Evolutionary conservation across 2,888 invertebrate species (phyloP).

Genomic region (Nysson spinosus): DNA sequence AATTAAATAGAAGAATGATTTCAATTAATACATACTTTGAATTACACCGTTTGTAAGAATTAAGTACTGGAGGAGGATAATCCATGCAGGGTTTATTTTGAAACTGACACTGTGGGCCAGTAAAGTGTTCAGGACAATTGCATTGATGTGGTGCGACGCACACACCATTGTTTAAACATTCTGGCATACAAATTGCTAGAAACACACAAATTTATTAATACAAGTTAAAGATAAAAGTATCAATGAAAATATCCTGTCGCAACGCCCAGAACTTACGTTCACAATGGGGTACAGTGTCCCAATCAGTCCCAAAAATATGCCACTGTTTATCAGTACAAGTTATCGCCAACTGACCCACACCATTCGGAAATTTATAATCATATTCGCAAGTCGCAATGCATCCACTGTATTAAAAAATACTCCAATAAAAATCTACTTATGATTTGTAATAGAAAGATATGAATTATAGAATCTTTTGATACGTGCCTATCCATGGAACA

Average conservation of each 20-base stretch:
- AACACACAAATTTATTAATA: conserved; percentile 52
- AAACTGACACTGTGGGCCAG: conserved; percentile 86
- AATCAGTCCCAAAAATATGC: conserved; percentile 77
- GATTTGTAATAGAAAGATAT: neutral
- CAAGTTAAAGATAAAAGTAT: neutral
- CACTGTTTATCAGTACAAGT: conserved; percentile 79
- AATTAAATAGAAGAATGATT: neutral
- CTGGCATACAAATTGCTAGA: conserved; percentile 86
- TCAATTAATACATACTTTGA: conserved; percentile 80
- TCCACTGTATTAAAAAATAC: no score
- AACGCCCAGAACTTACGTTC: conserved; percentile 79
- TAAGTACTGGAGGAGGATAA: conserved; percentile 82
- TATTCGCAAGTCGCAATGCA: conserved; percentile 79
- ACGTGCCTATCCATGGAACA: conserved; percentile 63
- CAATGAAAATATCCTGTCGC: neutral
- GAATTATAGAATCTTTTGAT: neutral
- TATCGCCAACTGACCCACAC: conserved; percentile 77
- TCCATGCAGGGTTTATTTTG: conserved; percentile 86
- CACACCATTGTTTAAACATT: conserved; percentile 89
- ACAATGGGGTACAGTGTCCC: conserved; percentile 80
- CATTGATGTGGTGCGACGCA: conserved; percentile 88
- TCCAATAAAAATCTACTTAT: no score
- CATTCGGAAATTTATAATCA: conserved; percentile 80
- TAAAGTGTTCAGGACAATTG: conserved; percentile 85
- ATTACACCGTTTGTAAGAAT: conserved; percentile 82